Evolutionary conservation across 2,888 invertebrate species (phyloP).

Genomic region (Drosophila atripex): DNA sequence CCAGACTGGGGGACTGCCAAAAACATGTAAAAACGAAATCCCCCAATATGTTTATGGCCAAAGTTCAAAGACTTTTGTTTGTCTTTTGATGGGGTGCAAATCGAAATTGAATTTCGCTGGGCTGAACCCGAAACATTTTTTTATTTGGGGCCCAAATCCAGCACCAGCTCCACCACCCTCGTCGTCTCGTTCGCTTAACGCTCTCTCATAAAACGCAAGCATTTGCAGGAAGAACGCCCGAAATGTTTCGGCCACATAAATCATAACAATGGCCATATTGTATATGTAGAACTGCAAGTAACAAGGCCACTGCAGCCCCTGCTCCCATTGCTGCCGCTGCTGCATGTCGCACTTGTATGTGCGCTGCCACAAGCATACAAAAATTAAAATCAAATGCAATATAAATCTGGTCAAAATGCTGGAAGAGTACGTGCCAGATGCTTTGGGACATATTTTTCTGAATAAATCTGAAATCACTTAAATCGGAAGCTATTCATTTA

Average conservation of each 20-base stretch:
- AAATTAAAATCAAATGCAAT: conserved; percentile 69
- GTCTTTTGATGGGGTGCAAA: conserved; percentile 77
- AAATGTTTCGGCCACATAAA: conserved; percentile 73
- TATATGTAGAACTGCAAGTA: conserved; percentile 63
- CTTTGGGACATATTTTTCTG: conserved; percentile 2
- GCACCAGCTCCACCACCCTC: neutral
- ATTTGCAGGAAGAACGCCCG: conserved; percentile 71
- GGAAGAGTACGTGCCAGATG: conserved; percentile 22
- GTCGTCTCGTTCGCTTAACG: conserved; percentile 9
- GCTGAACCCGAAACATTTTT: conserved; percentile 14
- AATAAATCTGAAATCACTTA: neutral
- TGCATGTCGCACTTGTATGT: conserved; percentile 37
- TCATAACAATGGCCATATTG: conserved; percentile 74
- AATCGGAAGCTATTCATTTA: conserved; percentile 1
- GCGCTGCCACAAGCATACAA: conserved; percentile 56
- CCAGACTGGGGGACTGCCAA: conserved; percentile 65
- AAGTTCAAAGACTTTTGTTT: conserved; percentile 78
- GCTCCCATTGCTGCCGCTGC: conserved; percentile 1
- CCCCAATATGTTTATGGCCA: conserved; percentile 67
- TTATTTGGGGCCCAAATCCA: neutral
- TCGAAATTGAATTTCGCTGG: conserved; percentile 71
- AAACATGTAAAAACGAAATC: conserved; percentile 33
- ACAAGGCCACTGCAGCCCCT: conserved; percentile 30
- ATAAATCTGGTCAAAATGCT: conserved; percentile 58
- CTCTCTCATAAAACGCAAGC: conserved; percentile 52